Evolutionary conservation across 2,888 invertebrate genomes (phyloP).

Genomic region (Copidosoma aretas): DNA sequence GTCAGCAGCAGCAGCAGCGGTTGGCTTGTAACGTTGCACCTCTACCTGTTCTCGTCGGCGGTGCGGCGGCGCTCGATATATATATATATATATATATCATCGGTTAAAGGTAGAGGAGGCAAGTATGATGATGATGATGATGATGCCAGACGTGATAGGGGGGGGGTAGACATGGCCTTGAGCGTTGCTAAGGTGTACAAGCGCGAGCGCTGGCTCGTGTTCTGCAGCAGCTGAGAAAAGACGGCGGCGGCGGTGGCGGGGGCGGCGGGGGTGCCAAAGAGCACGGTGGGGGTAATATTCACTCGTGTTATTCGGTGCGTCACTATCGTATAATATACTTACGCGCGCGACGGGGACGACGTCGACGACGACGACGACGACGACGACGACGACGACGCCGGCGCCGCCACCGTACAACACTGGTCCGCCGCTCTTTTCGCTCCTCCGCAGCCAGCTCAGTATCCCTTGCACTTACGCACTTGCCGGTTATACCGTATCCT

Average conservation of each 20-base stretch:
- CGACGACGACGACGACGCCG: neutral
- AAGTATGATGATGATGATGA: no score
- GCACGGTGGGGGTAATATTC: slow-evolving; percentile 39
- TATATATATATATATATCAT: neutral
- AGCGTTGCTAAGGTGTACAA: neutral
- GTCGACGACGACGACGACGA: slow-evolving; percentile 15
- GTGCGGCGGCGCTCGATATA: neutral
- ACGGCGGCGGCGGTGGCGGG: neutral
- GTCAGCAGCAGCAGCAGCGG: neutral
- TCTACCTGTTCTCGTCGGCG: neutral
- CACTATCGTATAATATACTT: neutral
- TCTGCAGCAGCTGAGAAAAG: neutral
- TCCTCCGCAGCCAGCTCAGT: slow-evolving; percentile 8
- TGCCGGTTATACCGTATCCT: slow-evolving; percentile 20
- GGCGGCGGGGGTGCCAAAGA: no score
- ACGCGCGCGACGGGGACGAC: slow-evolving; percentile 12
- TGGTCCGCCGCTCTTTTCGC: neutral
- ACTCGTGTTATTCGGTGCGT: slow-evolving; percentile 24
- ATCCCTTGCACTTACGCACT: slow-evolving; percentile 26
- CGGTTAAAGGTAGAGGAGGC: neutral
- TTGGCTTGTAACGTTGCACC: neutral
- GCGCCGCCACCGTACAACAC: neutral
- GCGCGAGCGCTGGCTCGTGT: slow-evolving; percentile 8
- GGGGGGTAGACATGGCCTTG: neutral
- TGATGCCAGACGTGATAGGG: neutral